Conservation (phyloP, 2,113 vertebrate genomes). For the Ciconia boyciana region DNA sequence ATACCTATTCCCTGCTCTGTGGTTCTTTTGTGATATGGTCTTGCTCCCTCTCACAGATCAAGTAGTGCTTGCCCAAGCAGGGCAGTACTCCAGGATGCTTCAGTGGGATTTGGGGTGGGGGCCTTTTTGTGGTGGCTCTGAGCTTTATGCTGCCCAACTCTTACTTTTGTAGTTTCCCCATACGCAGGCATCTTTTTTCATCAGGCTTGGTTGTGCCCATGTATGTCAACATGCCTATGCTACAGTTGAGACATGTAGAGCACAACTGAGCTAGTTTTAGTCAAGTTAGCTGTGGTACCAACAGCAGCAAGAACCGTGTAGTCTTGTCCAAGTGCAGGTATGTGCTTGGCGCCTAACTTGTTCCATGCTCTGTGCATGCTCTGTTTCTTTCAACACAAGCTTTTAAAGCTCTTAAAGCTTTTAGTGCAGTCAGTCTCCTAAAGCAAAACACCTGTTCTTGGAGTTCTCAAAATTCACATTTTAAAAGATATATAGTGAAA, state of each 20-base stretch:
- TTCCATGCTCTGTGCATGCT: neutral
- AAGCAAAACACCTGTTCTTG: neutral
- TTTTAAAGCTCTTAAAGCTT: neutral
- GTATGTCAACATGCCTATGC: neutral
- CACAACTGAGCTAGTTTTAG: neutral
- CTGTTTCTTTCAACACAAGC: neutral
- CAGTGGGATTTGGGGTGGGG: neutral
- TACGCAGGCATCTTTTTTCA: neutral
- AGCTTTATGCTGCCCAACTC: neutral
- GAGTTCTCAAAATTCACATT: neutral
- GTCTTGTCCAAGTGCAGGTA: neutral
- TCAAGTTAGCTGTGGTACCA: neutral
- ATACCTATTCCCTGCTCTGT: neutral
- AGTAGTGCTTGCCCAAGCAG: neutral
- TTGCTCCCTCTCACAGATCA: neutral
- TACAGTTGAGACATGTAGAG: accelerated
- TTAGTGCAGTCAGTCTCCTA: neutral
- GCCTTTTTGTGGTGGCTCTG: neutral
- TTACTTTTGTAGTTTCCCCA: neutral
- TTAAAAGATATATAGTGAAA: neutral
- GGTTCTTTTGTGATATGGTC: neutral
- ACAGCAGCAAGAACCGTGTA: neutral
- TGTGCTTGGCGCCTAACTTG: neutral
- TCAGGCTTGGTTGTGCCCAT: neutral
- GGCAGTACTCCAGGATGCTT: neutral